Percentiles rank a stretch among this genome's conserved stretches.
These are phyloP conservation scores for Nothocercus julius DNA, from an alignment of 2,113 vertebrate genomes.

Conservation along the genomic window DNA sequence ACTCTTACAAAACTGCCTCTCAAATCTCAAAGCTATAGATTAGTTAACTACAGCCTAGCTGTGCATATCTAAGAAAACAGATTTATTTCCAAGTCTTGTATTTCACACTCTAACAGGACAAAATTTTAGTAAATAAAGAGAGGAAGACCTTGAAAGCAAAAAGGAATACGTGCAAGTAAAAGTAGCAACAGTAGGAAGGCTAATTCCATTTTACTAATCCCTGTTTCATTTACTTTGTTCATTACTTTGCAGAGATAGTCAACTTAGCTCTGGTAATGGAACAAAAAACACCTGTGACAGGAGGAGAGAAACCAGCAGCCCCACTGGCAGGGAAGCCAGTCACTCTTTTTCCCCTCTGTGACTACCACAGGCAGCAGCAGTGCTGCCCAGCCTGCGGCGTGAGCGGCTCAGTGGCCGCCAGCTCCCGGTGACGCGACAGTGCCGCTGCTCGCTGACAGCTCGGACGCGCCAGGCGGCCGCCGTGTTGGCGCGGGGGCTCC, in stretches of 20 bases:
- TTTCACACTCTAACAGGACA: not conserved
- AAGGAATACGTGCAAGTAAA: not conserved
- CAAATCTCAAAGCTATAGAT: not conserved
- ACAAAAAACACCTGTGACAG: not conserved
- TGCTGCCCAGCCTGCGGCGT: not conserved
- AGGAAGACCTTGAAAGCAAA: not conserved
- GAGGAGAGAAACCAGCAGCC: not conserved
- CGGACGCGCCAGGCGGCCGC: not conserved
- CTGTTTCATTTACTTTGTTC: no score
- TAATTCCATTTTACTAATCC: no score
- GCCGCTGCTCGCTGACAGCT: not conserved
- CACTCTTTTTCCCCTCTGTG: not conserved
- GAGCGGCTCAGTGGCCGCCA: not conserved
- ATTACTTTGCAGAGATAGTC: no score
- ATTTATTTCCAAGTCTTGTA: not conserved
- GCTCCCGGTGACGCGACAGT: not conserved
- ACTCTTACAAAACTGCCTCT: not conserved
- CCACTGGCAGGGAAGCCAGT: not conserved
- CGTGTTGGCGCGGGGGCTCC: fast-evolving
- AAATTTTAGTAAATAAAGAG: not conserved
- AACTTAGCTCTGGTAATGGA: not conserved
- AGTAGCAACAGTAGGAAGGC: no score
- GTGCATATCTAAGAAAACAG: not conserved
- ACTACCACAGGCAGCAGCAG: not conserved
- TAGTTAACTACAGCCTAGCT: not conserved